These are phyloP conservation scores for Laticauda laticaudata DNA, from an alignment of 2,113 vertebrate species.

Conservation along the genomic window DNA sequence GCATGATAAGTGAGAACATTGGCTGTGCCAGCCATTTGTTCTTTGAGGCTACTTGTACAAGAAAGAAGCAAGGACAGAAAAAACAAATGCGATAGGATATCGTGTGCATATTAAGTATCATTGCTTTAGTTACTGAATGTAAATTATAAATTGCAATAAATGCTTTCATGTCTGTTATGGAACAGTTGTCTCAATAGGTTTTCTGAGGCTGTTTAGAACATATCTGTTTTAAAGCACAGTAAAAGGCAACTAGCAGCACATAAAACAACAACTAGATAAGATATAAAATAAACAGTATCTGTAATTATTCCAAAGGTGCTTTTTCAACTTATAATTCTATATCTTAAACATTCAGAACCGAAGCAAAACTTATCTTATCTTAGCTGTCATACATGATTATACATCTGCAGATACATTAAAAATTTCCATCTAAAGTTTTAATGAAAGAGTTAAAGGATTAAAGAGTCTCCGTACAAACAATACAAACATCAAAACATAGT, in stretches of 20 bases:
- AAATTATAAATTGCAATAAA: conserved; percentile 32
- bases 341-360: neutral
- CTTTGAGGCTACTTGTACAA: neutral
- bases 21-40: neutral
- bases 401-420: neutral
- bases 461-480: fast-evolving
- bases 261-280: conserved; percentile 2
- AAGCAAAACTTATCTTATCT: neutral
- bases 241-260: neutral
- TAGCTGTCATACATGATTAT: neutral
- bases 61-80: neutral
- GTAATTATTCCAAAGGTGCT: neutral
- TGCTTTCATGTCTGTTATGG: conserved; percentile 9
- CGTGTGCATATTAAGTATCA: conserved; percentile 3
- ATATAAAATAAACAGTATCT: neutral
- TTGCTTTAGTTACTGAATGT: conserved; percentile 12
- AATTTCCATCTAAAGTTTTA: neutral
- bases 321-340: neutral
- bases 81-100: neutral
- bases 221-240: conserved; percentile 6
- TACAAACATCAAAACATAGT: neutral
- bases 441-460: neutral
- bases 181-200: neutral
- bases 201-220: neutral
- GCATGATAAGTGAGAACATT: neutral